Base-by-base conservation (phyloP, 1,140 invertebrate genomes). In the Drosophila insularis region DNA sequence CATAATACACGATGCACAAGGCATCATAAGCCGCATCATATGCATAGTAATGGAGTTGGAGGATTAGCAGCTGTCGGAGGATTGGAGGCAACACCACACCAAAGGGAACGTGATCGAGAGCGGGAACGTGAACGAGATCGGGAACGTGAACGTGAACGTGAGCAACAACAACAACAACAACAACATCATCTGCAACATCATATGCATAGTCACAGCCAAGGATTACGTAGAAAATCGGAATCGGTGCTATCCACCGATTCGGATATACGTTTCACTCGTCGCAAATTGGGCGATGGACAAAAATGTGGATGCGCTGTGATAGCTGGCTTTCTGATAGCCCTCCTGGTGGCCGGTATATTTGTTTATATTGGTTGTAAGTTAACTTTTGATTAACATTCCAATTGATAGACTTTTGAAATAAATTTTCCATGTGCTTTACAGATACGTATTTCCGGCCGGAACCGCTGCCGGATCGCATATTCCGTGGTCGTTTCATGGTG, bases 241-340 rank as follows among this genome's bases (percentile, higher is more conserved):
- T 97, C 96, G 3, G 96, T 96, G 50, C 91, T 97, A 66, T 97
- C 96, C 0, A 96, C 96, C 61, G 96, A 96, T 92, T 97, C 95
- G 72, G 96, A 97, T 92, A 97, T 97, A 81, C 94, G 96, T 55
- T 97, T 97, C 92, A 97, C 96, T 2, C 94, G 96, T 40, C 94
- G 96, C 77, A 97, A 97, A 92, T 92, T 97, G 17, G 95, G 95
- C 68, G 94, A 95, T 17, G 95, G 96, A 71, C 96, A 96, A 90
- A 94, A 95, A 77, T 96, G 96, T 64, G 96, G 96, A 68, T 97
- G 97, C 90, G 97, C 96, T 81, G 95, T 97, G 23, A 93, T 97
- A 23, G 95, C 97, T 10, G 95, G 95, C 4, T 95, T 98, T 80
- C 93, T 98, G 1, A 94, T 98, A 58, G 95, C 97, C 61, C 93